Percentiles rank a stretch among this genome's conserved stretches.
These are phyloP conservation scores for Drosophila suzukii DNA, from an alignment of 1,140 invertebrate species.

Conservation along the genomic window DNA sequence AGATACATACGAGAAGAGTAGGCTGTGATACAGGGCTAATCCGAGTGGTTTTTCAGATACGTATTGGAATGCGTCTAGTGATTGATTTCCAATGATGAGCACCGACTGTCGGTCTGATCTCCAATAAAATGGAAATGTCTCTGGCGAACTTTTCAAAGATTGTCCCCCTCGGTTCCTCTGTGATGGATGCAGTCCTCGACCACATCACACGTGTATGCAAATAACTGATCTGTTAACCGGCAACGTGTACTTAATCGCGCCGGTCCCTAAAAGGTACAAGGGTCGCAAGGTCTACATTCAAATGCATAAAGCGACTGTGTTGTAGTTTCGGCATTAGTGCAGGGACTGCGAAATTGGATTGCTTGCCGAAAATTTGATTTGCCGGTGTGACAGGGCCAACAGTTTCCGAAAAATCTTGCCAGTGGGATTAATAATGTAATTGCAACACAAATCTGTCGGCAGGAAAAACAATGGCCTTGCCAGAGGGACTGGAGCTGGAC, in stretches of 20 bases:
- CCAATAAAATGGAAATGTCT: slow-evolving; percentile 1
- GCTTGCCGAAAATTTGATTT: slow-evolving; percentile 38
- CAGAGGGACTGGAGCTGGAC: slow-evolving; percentile 13
- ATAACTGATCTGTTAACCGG: too few species aligned
- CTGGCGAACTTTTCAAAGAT: background rate
- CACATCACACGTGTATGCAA: background rate
- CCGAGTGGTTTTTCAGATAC: slow-evolving; percentile 5
- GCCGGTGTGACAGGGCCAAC: slow-evolving; percentile 27
- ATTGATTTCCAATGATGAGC: background rate
- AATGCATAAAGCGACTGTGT: too few species aligned
- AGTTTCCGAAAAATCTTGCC: slow-evolving; percentile 46
- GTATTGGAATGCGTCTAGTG: slow-evolving; percentile 1
- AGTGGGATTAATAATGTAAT: slow-evolving; percentile 77
- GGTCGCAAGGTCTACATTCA: too few species aligned
- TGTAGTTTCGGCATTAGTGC: background rate
- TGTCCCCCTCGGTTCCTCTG: too few species aligned
- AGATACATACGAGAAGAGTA: background rate
- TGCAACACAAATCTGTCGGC: slow-evolving; percentile 64
- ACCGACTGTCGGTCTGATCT: slow-evolving; percentile 9
- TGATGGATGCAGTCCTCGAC: background rate
- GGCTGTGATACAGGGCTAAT: slow-evolving; percentile 30
- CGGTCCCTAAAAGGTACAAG: too few species aligned
- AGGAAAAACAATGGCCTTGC: slow-evolving; percentile 39
- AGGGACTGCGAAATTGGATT: slow-evolving; percentile 13
- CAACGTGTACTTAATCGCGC: too few species aligned